Evolutionary conservation across 2,113 vertebrate genomes (phyloP), one percentile per base, ranked within the genome.

Genomic region (Leptobrachium ailaonicum): DNA sequence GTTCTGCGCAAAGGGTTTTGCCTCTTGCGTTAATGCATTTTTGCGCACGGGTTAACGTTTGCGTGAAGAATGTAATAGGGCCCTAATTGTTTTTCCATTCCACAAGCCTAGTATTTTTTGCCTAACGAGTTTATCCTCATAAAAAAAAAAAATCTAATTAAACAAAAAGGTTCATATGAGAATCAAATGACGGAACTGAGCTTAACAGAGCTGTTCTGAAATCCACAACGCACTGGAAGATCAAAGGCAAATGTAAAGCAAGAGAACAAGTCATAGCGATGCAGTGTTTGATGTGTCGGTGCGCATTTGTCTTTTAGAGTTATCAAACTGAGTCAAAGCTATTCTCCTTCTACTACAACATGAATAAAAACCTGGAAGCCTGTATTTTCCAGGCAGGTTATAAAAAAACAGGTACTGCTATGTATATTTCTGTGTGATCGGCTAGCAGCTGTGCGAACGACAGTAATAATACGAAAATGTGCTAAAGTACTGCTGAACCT

Each of bases 401-500:
- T 54, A 54, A 54, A n/a, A n/a, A 50, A 54, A 40, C 47, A 72
- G 47, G 13, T 54, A 54, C 41, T 54, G 3, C 47, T 41, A 7
- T 50, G 12, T 47, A 7, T 54, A 54, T 54, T 40, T 1, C 47
- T 41, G 3, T 32, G 44, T 47, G 44, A 71, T 44, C 44, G 67
- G 2, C n/a, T 45, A 43, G 32, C 45, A 73, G 47, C 70, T 73
- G 60, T 11, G 45, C 12, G 42, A 47, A 40, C n/a, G 54, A 67
- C 12, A 45, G 11, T 41, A 43, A 74, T 74, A 74, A 43, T 14
- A 44, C 14, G 42, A 74, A 72, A 5, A 41, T 56, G 45, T 71
- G n/a, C 68, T 71, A 60, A 70, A 77, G 73, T 72, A 72, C 63
- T 79, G 60, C 58, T 66, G 67, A 73, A 54, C 66, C 41, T 44